Percentiles rank a stretch among this genome's conserved stretches.
Conservation (phyloP, 2,113 vertebrate genomes). For the Choloepus hoffmanni region DNA sequence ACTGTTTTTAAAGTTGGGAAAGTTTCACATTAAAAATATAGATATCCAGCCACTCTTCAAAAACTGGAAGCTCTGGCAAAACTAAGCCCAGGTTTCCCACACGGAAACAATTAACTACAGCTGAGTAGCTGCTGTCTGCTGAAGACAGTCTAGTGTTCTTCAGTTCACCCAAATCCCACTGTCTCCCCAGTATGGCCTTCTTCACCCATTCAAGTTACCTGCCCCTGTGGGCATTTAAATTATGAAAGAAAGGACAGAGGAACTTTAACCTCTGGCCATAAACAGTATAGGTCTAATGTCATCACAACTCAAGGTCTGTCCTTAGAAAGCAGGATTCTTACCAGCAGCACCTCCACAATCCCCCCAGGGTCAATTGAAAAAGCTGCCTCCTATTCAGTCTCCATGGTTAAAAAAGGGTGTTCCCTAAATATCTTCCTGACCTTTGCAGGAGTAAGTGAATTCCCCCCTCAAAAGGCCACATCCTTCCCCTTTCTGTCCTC, state of each 20-base stretch:
- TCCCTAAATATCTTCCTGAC: background rate
- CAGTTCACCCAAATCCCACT: background rate
- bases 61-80: constrained; percentile 23
- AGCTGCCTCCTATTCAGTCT: background rate
- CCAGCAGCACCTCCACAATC: background rate
- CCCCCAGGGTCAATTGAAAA: background rate
- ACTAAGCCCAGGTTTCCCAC: background rate
- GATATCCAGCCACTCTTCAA: background rate
- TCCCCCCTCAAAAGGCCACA: background rate
- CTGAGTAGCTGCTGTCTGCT: background rate
- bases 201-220: background rate
- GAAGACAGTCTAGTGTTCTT: background rate
- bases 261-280: background rate
- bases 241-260: background rate
- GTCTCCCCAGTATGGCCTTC: background rate
- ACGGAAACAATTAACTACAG: background rate
- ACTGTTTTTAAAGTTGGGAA: background rate
- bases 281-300: background rate
- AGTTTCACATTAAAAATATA: constrained; percentile 16
- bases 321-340: background rate
- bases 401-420: background rate
- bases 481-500: background rate
- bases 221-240: background rate
- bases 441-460: background rate
- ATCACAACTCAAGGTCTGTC: background rate